Conservation (phyloP, 2,797 vertebrate genomes). For the Enteromius fasciolatus region DNA sequence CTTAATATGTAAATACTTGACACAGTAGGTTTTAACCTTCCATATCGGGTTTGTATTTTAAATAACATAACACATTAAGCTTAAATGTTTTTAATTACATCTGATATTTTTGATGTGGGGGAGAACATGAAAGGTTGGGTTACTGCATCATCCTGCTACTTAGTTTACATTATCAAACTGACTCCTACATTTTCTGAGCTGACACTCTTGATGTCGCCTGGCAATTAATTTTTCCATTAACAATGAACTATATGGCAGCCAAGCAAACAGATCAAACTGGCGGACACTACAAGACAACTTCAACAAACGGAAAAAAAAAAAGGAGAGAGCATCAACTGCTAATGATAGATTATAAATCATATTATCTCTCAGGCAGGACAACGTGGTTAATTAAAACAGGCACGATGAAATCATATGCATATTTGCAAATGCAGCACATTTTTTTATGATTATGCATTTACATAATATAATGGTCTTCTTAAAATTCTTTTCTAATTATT, state of each 20-base stretch:
- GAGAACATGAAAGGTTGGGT: conserved; percentile 74
- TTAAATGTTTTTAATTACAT: conserved; percentile 76
- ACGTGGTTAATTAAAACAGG: conserved; percentile 81
- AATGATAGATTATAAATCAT: conserved; percentile 78
- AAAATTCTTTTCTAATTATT: conserved; percentile 72
- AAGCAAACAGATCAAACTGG: conserved; percentile 75
- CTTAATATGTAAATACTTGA: conserved; percentile 13
- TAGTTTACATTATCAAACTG: conserved; percentile 81
- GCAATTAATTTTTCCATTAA: conserved; percentile 85
- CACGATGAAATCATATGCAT: conserved; percentile 77
- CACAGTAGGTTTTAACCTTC: background rate
- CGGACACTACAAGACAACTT: conserved; percentile 74
- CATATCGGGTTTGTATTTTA: conserved; percentile 56
- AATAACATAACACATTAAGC: conserved; percentile 63
- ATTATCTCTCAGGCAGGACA: conserved; percentile 79
- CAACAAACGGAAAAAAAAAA: conserved; percentile 73
- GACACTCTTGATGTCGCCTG: conserved; percentile 57
- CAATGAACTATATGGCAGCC: conserved; percentile 76
- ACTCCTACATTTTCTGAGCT: conserved; percentile 77
- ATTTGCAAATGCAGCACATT: conserved; percentile 78
- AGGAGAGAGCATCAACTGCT: conserved; percentile 68
- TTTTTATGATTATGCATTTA: conserved; percentile 70
- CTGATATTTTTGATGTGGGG: conserved; percentile 73
- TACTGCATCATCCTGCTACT: conserved; percentile 76
- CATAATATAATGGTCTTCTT: conserved; percentile 81